A percentile compares a stretch with the other conserved stretches of the same genome.
Evolutionary conservation across 2,888 invertebrate genomes (phyloP).

Genomic region (Diadegma fenestrale): DNA sequence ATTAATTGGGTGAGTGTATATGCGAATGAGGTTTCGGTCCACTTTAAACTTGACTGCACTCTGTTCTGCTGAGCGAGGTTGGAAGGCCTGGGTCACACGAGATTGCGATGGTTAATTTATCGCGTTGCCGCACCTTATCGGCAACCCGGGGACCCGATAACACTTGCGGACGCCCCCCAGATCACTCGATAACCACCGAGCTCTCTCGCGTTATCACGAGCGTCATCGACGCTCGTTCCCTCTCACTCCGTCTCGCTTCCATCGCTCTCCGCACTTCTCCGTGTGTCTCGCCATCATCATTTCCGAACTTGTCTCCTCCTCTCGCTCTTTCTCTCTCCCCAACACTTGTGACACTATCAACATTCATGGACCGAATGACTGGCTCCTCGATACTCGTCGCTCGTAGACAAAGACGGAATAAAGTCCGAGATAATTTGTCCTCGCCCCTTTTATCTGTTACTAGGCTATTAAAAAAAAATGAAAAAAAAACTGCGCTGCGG

Average conservation of each 20-base stretch:
- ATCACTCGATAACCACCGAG: slow-evolving; percentile 82
- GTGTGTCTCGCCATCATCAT: slow-evolving; percentile 60
- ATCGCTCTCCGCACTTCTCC: slow-evolving; percentile 47
- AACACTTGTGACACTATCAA: slow-evolving; percentile 45
- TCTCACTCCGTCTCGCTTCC: slow-evolving; percentile 43
- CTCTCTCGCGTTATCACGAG: slow-evolving; percentile 72
- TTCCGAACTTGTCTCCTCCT: slow-evolving; percentile 36
- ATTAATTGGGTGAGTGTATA: slow-evolving; percentile 4
- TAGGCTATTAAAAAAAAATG: slow-evolving; percentile 6
- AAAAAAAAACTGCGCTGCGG: neutral
- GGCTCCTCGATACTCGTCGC: slow-evolving; percentile 49
- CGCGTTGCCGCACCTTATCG: slow-evolving; percentile 79
- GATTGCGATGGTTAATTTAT: slow-evolving; percentile 78
- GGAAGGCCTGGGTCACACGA: slow-evolving; percentile 84
- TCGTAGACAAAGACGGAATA: slow-evolving; percentile 48
- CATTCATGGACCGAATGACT: slow-evolving; percentile 51
- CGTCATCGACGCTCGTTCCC: slow-evolving; percentile 76
- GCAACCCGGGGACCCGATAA: slow-evolving; percentile 78
- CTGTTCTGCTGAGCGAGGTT: slow-evolving; percentile 66
- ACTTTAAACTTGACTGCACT: slow-evolving; percentile 40
- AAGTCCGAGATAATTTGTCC: slow-evolving; percentile 58
- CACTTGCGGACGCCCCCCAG: slow-evolving; percentile 84
- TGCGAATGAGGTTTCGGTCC: slow-evolving; percentile 26
- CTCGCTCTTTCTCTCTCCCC: slow-evolving; percentile 12
- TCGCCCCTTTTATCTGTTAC: slow-evolving; percentile 44